phyloP scores from a whole-genome alignment of 2,888 invertebrate species.

The Drosophila multiciliata region DNA sequence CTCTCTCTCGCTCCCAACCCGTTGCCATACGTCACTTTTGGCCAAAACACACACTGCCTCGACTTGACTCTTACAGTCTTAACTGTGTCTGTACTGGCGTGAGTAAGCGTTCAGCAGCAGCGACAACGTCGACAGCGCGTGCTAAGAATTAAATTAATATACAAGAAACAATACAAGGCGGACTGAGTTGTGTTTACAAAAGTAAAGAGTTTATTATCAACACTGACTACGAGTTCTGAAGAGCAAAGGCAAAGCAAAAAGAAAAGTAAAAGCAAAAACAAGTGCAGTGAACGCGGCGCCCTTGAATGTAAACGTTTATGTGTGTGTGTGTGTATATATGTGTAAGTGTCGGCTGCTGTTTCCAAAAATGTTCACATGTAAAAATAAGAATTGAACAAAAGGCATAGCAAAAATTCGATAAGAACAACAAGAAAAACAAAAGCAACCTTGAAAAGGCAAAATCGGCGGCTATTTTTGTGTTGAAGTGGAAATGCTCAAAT shows the following conservation, averaged over 20 bases:
- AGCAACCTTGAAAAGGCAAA: conserved; percentile 74
- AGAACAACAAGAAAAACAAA: conserved; percentile 55
- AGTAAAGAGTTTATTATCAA: conserved; percentile 66
- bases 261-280: conserved; percentile 31
- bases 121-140: conserved; percentile 45
- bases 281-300: conserved; percentile 72
- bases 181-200: conserved; percentile 35
- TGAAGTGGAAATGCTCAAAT: conserved; percentile 57
- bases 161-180: conserved; percentile 37
- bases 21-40: conserved; percentile 70
- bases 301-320: conserved; percentile 64
- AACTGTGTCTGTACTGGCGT: conserved; percentile 56
- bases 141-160: conserved; percentile 51
- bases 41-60: conserved; percentile 62
- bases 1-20: conserved; percentile 37
- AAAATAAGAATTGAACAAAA: conserved; percentile 61
- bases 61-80: conserved; percentile 63
- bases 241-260: conserved; percentile 19
- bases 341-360: conserved; percentile 46
- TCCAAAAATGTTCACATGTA: conserved; percentile 73
- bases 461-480: conserved; percentile 61
- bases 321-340: conserved; percentile 11
- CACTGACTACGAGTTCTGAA: conserved; percentile 38
- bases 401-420: conserved; percentile 63
- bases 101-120: conserved; percentile 67